Base-by-base conservation (phyloP, 2,797 vertebrate genomes). In the Bryconaethiops microstoma region DNA sequence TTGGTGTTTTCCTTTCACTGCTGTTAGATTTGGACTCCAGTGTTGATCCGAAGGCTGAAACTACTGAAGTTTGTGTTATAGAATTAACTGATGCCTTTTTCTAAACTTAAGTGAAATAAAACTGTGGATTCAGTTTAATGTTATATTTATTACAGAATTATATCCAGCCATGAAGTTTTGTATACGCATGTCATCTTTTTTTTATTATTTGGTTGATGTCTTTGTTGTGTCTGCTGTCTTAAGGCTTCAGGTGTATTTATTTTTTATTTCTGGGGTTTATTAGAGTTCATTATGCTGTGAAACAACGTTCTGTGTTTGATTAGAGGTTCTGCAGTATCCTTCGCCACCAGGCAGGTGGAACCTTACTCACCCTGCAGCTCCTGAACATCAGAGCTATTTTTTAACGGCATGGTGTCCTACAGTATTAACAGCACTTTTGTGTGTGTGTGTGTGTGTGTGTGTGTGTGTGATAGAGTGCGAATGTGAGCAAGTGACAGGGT, bases 231-330 rank as follows among this genome's bases (percentile, higher is more conserved):
- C 2, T 29, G 21, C 14, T 54, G 45, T 71, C 52, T 72, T 16
- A 39, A 55, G 48, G 69, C 45, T 50, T 50, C 45, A 14, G 40
- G 42, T 70, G 68, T 71, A 35, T 54, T 21, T 29, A 2, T 72
- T 23, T 70, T 70, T 70, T 55, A 52, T 72, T 35, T 71, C 29
- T 55, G 50, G 54, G 42, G 40, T 52, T 21, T 23, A 57, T 80
- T 19, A n/a, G 42, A 35, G 54, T 74, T 80, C 55, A 77, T 72
- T 64, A 64, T 52, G 52, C 52, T 21, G 8, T 71, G 13, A 65
- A 65, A 17, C 57, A 39, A 8, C 39, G 9, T 17, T 29, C 23
- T 42, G n/a, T 64, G 21, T 40, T 73, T 9, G 63, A 16, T 74
- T 74, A 25, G 78, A 21, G 48, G 16, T 50, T 40, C 13, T 13